Conservation (phyloP, 2,113 vertebrate species). For the Notechis scutatus region DNA sequence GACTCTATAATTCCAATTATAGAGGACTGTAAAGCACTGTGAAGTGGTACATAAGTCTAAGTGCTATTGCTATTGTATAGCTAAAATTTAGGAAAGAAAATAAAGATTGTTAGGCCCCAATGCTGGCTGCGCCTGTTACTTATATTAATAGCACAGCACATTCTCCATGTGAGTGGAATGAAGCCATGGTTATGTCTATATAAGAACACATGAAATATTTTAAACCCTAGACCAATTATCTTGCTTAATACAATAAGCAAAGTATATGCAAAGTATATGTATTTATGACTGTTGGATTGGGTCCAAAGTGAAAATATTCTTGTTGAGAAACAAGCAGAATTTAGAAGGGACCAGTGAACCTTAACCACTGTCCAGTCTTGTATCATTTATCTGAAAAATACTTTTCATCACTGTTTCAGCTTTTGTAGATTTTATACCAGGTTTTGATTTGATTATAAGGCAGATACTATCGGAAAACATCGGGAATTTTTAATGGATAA, state of each 20-base stretch:
- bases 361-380: neutral
- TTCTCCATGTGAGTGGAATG: neutral
- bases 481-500: neutral
- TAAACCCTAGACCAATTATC: neutral
- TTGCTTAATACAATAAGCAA: neutral
- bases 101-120: neutral
- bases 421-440: neutral
- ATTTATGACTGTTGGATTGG: neutral
- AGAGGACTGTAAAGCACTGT: too few species aligned
- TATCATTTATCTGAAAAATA: neutral
- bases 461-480: neutral
- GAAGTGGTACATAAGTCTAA: too few species aligned
- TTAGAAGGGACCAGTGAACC: neutral
- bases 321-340: neutral
- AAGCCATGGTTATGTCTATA: neutral
- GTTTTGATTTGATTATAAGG: neutral
- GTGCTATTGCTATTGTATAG: too few species aligned
- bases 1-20: too few species aligned
- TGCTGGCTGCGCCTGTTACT: neutral
- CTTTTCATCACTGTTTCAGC: neutral
- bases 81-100: neutral
- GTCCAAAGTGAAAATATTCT: neutral
- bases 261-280: neutral
- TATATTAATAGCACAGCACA: neutral
- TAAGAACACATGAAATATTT: neutral